Base-by-base conservation (phyloP, 2,113 vertebrate species). In the Lethenteron reissneri region DNA sequence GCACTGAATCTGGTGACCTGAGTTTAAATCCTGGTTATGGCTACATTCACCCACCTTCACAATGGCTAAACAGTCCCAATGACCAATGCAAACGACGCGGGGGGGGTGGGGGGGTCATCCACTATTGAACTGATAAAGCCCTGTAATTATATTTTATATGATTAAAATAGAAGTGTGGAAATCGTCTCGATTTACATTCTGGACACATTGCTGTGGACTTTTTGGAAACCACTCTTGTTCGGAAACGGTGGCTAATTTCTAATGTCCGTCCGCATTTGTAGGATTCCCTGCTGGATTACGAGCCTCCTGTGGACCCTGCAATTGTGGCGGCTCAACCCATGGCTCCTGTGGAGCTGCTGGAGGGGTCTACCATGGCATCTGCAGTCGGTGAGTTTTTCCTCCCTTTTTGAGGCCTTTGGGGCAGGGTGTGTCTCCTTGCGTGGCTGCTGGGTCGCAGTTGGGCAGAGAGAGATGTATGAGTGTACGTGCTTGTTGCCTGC, bases 211-310 rank as follows among this genome's bases (percentile, higher is more conserved):
- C n/a, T 68, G 11, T 68, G 64, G n/a, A 68, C 25, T 68, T n/a
- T 9, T 68, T n/a, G 64, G 25, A 68, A 17, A 68, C 25, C n/a
- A 68, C 25, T 68, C 25, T n/a, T 68, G n/a, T 64, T 68, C 64
- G n/a, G 25, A 68, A 17, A 68, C 9, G 41, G 41, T 41, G 41
- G 41, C 41, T 41, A 6, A 41, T 41, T 41, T 41, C 41, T 41
- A 41, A 41, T 41, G 41, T 41, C 41, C 6, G 41, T 41, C 5
- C 41, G 41, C 41, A 41, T 6, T 19, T 19, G 7, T 59, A 96
- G 94, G 92, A 99, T 72, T 99, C 91, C 2, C 87, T 96, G 88
- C 79, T 99, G 81, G 94, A 99, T 77, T 99, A 92, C 84, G 94
- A 99, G 69, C 89, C 88, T 72, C 92, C 87, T 1, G 83, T 99